A percentile compares a stretch with the other conserved stretches of the same genome.
These are phyloP conservation scores for Pseudopipra pipra DNA, from an alignment of 2,113 vertebrate species.

Conservation along the genomic window DNA sequence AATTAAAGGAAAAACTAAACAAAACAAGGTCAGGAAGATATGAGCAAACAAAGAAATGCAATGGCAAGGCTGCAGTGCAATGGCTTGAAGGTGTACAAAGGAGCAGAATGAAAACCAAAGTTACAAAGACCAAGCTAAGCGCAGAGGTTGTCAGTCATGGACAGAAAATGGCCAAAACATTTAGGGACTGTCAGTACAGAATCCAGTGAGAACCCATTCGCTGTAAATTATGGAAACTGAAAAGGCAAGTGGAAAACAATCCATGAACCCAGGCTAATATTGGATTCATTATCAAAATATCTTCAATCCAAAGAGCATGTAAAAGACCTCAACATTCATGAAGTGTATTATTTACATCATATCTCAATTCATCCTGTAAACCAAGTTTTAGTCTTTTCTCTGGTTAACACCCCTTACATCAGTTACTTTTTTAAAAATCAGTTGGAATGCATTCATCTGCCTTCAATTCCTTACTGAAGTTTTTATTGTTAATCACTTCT, in stretches of 20 bases:
- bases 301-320: not conserved
- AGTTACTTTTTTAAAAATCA: not conserved
- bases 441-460: not conserved
- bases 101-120: not conserved
- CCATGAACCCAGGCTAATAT: not conserved
- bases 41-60: not conserved
- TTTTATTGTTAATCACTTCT: conserved; percentile 32
- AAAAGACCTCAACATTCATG: not conserved
- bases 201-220: not conserved
- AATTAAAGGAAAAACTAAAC: not conserved
- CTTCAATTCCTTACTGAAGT: not conserved
- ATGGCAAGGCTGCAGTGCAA: not conserved
- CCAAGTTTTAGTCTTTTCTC: not conserved
- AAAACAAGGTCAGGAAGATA: not conserved
- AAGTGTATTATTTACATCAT: not conserved
- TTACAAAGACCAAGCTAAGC: not conserved
- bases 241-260: not conserved
- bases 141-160: not conserved
- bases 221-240: not conserved
- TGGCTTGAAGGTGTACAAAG: not conserved
- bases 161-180: not conserved
- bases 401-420: not conserved
- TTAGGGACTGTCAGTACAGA: not conserved
- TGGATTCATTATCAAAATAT: not conserved
- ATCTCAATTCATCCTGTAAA: not conserved